A percentile compares a stretch with the other conserved stretches of the same genome.
phyloP scores from a whole-genome alignment of 2,113 vertebrate species.

The Ailurus styani region DNA sequence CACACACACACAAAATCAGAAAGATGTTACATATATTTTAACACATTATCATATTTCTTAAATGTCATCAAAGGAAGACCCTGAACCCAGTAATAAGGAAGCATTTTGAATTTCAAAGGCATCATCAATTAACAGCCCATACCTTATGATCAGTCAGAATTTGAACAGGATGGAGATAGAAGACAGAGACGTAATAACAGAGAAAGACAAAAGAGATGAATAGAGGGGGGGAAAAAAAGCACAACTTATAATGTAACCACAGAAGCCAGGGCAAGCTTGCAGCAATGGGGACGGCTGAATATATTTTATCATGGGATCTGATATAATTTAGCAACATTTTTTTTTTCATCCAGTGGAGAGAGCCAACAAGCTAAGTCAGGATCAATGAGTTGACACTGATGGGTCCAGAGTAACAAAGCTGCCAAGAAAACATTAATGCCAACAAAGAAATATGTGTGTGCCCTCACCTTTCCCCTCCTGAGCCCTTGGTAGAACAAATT shows the following conservation, averaged over 20 bases:
- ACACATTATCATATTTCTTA: constrained; percentile 44
- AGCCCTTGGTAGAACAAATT: constrained; percentile 37
- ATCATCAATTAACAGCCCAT: constrained; percentile 36
- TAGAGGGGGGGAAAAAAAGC: neutral
- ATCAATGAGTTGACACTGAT: constrained; percentile 59
- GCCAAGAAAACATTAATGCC: constrained; percentile 52
- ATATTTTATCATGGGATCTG: neutral
- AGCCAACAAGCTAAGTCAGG: neutral
- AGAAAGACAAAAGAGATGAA: constrained; percentile 14
- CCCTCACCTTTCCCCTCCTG: constrained; percentile 33
- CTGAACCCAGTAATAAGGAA: constrained; percentile 25
- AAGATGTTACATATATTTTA: neutral
- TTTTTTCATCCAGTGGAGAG: constrained; percentile 2
- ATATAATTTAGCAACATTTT: neutral
- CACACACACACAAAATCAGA: neutral
- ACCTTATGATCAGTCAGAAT: constrained; percentile 9
- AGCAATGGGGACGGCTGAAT: neutral
- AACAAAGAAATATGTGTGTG: constrained; percentile 26
- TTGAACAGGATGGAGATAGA: neutral
- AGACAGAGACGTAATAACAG: neutral
- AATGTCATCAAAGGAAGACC: constrained; percentile 42
- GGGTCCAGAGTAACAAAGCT: constrained; percentile 45
- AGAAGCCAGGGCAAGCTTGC: neutral
- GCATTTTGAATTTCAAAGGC: constrained; percentile 1
- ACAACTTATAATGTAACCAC: neutral